A percentile compares a stretch with the other conserved stretches of the same genome.
phyloP scores from a whole-genome alignment of 2,888 invertebrate species.

The Acanthoscelides obtectus region DNA sequence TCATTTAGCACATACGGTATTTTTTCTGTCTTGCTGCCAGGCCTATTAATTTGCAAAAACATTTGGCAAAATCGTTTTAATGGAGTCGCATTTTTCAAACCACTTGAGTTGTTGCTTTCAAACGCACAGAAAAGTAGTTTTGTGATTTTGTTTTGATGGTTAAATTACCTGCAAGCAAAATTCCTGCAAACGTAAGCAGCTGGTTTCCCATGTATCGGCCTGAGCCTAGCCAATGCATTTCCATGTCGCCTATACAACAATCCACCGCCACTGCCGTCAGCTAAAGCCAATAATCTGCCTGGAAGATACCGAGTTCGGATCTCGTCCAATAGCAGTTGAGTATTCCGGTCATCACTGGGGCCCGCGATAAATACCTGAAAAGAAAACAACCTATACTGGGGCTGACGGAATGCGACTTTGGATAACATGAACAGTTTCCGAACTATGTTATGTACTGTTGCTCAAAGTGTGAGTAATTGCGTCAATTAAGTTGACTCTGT shows the following conservation, averaged over 20 bases:
- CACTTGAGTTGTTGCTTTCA: no score
- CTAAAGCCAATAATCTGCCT: constrained; percentile 63
- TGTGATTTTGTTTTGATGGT: no score
- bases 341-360: constrained; percentile 58
- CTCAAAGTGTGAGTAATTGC: no score
- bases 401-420: neutral
- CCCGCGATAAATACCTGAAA: constrained; percentile 66
- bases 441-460: neutral
- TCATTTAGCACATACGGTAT: no score
- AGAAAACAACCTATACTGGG: constrained; percentile 3
- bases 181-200: constrained; percentile 77
- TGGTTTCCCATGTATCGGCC: constrained; percentile 56
- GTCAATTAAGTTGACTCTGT: no score
- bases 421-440: neutral
- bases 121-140: no score
- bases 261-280: constrained; percentile 53
- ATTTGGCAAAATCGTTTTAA: no score
- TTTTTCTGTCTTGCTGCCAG: no score
- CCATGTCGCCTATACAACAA: constrained; percentile 40
- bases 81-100: no score
- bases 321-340: constrained; percentile 61
- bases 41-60: no score
- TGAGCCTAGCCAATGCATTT: constrained; percentile 46
- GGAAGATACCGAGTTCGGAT: constrained; percentile 63
- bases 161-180: constrained; percentile 57